Evolutionary conservation across 2,888 invertebrate species (phyloP), one percentile per base, ranked within the genome.

Genomic region (Clistopyga incitator): DNA sequence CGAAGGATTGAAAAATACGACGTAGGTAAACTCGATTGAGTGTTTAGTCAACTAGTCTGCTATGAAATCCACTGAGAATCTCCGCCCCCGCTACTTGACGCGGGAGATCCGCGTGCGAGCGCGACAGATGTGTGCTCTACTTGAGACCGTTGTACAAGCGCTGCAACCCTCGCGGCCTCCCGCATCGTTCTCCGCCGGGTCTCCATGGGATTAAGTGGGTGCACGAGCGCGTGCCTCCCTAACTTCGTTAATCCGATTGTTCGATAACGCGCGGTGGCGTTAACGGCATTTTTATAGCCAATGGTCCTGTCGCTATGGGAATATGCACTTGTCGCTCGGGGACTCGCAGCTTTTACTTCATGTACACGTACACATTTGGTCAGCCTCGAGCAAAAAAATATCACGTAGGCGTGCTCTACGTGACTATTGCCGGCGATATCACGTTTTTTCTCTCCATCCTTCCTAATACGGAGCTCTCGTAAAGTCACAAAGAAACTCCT

Each of bases 161-260:
- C 25, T 23, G 77, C 83, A 82, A 86, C 86, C 88, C 87, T 75
- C 81, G 85, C 15, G 25, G 18, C 59, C 86, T 84, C 86, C 82
- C 85, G 67, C 82, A 70, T 82, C 79, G 84, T 64, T 68, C 78
- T 65, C 45, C 20, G 18, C 47, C 42, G 18, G 59, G 72, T 79
- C 74, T 68, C 76, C 67, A 67, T 78, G 77, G 84, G 76, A 82
- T 82, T 64, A 76, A 80, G 56, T 15, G 56, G 59, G 34, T n/a
- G 59, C 29, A 29, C 34, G 29, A 59, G 29, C 38, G 59, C 11
- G 59, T n/a, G 74, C 38, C 29, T 50, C 67, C 61, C 72, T 45
- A 88, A 91, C 90, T 89, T 91, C 89, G 91, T 91, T 91, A 90
- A 91, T 91, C 91, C 90, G 88, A 91, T 91, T 91, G 90, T 91